Base-by-base conservation (phyloP, 2,888 invertebrate species). In the Metellina segmentata region DNA sequence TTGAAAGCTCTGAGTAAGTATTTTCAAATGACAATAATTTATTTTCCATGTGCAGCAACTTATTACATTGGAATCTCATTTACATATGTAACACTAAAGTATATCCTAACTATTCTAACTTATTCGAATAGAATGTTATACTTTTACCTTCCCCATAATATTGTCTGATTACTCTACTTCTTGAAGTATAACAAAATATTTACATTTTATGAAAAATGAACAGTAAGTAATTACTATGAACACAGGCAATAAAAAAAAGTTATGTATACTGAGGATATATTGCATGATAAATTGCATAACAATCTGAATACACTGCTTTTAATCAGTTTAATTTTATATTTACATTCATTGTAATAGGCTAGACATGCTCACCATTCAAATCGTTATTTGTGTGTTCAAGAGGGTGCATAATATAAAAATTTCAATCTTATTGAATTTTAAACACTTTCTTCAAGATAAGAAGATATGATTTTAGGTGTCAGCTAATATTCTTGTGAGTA, bases 1-100 rank as follows among this genome's bases (percentile, higher is more conserved):
- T 99, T 95, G 99, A 99, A 95, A 98, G 98, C 61, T 98, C 98
- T 93, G 98, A 98, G 95, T 95, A 94, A 94, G 95, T 94, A 48
- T 72, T 75, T 83, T 83, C 20, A 48, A 19, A 34, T 34, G 34
- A 34, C 34, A 34, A 34, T 34, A 34, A 34, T 34, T 34, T 34
- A 61, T 61, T 61, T 61, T 61, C 61, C 34, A 34, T 34, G 4
- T 34, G 34, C 34, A 34, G 34, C 34, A 61, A 61, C 61, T 61
- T 61, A n/a, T n/a, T n/a, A 34, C 34, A 34, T 34, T 34, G 34
- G 34, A 34, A 34, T 34, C 34, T 34, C 34, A 34, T 34, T 34
- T 34, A 34, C 34, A 34, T 34, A 34, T 34, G 4, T 34, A 34
- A 34, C 34, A 34, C 34, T 34, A 2, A 34, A 34, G 34, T 34